Conservation (phyloP, 2,888 invertebrate genomes). For the Ormyrus rosae region DNA sequence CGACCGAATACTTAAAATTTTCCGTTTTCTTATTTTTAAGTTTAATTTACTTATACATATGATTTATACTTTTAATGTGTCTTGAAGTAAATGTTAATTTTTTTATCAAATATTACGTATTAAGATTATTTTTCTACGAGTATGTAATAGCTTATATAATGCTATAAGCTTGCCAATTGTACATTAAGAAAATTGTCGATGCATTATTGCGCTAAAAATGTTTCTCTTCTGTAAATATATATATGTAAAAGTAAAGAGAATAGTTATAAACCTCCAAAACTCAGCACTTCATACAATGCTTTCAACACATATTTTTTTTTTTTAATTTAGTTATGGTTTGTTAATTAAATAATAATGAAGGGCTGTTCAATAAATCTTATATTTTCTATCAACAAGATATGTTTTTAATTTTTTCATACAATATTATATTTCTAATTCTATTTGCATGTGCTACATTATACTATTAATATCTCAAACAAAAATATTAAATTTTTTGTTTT, state of each 20-base stretch:
- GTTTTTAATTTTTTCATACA: slow-evolving; percentile 17
- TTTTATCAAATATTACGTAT: slow-evolving; percentile 18
- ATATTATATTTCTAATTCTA: slow-evolving; percentile 8
- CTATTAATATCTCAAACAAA: no score
- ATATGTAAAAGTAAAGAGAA: neutral
- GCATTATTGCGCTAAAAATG: slow-evolving; percentile 16
- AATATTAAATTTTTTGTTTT: no score
- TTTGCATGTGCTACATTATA: neutral
- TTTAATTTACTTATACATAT: no score
- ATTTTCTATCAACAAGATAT: slow-evolving; percentile 32
- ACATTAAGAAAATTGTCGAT: slow-evolving; percentile 30
- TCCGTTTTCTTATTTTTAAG: no score
- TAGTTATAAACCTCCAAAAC: neutral
- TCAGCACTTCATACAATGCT: neutral
- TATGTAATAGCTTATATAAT: slow-evolving; percentile 29
- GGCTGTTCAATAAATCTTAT: slow-evolving; percentile 36
- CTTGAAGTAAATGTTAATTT: neutral
- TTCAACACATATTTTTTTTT: slow-evolving; percentile 7
- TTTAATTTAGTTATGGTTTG: slow-evolving; percentile 9
- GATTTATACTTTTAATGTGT: no score
- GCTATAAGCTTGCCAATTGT: slow-evolving; percentile 48
- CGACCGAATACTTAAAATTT: no score
- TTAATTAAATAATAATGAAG: slow-evolving; percentile 4
- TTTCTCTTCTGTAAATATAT: slow-evolving; percentile 15
- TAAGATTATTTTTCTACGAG: slow-evolving; percentile 51